A percentile compares a stretch with the other conserved stretches of the same genome.
Conservation (phyloP, 2,797 vertebrate genomes). For the Acanthurus lineatus region DNA sequence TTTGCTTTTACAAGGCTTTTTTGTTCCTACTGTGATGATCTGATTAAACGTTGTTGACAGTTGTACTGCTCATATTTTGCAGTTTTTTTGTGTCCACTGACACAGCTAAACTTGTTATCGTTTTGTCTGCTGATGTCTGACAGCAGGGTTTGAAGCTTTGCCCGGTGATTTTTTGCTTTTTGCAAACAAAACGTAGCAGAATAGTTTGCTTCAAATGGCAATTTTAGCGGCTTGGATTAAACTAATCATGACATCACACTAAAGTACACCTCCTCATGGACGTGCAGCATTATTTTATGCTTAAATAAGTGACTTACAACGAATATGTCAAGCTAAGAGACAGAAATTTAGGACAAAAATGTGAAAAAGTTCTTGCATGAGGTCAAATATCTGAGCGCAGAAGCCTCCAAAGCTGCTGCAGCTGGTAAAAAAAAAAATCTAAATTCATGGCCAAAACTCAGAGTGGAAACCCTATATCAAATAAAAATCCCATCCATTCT, state of each 20-base stretch:
- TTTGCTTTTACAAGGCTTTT: background rate
- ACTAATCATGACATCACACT: background rate
- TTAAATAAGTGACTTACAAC: background rate
- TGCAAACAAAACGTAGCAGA: background rate
- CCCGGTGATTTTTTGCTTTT: background rate
- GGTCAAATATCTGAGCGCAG: background rate
- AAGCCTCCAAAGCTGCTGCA: constrained; percentile 10
- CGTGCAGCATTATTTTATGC: background rate
- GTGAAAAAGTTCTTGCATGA: background rate
- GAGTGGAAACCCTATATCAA: constrained; percentile 28
- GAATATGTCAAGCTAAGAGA: background rate
- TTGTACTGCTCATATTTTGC: background rate
- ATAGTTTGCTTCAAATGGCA: background rate
- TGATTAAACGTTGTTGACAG: background rate
- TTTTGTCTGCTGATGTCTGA: background rate
- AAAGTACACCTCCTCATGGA: background rate
- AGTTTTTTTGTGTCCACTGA: background rate
- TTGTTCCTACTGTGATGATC: background rate
- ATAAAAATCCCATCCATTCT: constrained; percentile 30
- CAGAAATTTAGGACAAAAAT: background rate
- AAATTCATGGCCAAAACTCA: constrained; percentile 20
- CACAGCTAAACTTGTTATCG: background rate
- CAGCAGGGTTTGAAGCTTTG: background rate
- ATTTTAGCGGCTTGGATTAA: background rate
- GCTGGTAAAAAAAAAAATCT: constrained; percentile 1